A percentile compares a stretch with the other conserved stretches of the same genome.
These are phyloP conservation scores for Asteroscopus sphinx DNA, from an alignment of 2,888 invertebrate species.

Conservation along the genomic window DNA sequence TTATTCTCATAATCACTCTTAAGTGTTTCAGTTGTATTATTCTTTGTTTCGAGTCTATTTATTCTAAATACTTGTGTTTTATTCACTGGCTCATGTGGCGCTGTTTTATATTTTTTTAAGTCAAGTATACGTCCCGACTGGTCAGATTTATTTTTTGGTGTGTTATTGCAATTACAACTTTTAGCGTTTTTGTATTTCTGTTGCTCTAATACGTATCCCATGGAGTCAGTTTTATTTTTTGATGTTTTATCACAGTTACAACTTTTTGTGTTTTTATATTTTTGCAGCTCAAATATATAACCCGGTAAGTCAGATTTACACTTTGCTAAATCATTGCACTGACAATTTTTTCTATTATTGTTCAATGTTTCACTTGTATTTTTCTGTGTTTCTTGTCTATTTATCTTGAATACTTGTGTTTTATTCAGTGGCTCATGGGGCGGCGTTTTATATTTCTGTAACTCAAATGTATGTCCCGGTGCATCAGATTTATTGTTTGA, in stretches of 20 bases:
- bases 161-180: background rate
- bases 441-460: background rate
- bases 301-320: background rate
- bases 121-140: no score
- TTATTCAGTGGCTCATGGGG: no score
- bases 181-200: background rate
- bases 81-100: background rate
- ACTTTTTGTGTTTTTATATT: background rate
- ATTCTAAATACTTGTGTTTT: background rate
- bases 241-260: background rate
- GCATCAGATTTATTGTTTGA: background rate
- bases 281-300: background rate
- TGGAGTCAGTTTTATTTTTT: background rate
- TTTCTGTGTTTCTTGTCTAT: background rate
- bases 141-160: background rate
- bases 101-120: no score
- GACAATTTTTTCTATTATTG: background rate
- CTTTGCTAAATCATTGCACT: background rate
- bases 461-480: no score
- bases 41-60: background rate
- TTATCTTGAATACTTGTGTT: no score
- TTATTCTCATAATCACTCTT: background rate
- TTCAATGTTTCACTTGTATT: background rate
- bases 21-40: no score
- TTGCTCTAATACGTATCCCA: constrained; percentile 3